Percentiles rank a stretch among this genome's conserved stretches.
These are phyloP conservation scores for Coleophora deauratella DNA, from an alignment of 2,888 invertebrate species.

Conservation along the genomic window DNA sequence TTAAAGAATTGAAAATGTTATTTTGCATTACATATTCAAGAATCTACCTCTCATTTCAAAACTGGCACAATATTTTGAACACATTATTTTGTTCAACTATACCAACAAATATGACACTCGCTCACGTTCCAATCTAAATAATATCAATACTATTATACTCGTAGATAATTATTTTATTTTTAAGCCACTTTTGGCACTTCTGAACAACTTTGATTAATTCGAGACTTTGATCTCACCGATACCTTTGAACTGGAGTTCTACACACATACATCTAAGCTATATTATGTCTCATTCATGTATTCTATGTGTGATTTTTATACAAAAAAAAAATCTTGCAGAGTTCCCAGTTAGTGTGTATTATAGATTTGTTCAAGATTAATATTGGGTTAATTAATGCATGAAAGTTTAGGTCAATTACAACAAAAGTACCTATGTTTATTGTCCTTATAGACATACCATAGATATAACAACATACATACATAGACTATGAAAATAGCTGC, in stretches of 20 bases:
- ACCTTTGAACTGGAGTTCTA: not conserved
- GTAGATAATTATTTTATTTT: slow-evolving; percentile 11
- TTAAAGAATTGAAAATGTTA: no score
- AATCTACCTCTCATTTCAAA: slow-evolving; percentile 22
- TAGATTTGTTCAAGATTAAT: no score
- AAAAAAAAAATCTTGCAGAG: no score
- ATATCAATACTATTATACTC: no score
- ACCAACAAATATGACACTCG: slow-evolving; percentile 2
- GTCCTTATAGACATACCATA: no score
- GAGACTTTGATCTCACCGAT: not conserved
- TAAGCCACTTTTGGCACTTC: slow-evolving; percentile 53
- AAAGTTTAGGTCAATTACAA: no score
- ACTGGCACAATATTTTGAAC: slow-evolving; percentile 49
- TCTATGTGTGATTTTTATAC: no score
- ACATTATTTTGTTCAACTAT: slow-evolving; percentile 29
- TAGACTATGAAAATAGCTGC: not conserved
- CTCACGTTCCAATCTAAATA: slow-evolving; percentile 3
- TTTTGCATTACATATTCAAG: slow-evolving; percentile 26
- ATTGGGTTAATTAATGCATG: no score
- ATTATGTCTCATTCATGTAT: no score
- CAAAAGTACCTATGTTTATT: no score
- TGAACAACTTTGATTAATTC: not conserved
- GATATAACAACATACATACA: no score
- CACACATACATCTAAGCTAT: slow-evolving; percentile 10
- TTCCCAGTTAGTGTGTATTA: no score